Evolutionary conservation across 2,888 invertebrate species (phyloP).

Genomic region (Leptopilina myrica): DNA sequence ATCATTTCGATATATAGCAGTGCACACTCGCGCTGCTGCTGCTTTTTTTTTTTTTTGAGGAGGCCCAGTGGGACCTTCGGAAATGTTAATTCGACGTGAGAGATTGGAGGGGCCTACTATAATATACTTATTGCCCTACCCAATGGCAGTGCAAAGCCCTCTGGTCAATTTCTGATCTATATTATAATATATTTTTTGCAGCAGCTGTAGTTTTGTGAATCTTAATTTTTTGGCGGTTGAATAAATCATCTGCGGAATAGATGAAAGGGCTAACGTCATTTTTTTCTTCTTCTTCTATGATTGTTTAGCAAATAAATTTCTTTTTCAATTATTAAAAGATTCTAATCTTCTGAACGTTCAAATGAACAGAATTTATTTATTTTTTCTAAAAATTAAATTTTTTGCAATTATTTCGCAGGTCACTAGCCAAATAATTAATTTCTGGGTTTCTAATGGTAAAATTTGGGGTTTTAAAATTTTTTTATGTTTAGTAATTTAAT

Average conservation of each 20-base stretch:
- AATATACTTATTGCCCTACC: conserved; percentile 23
- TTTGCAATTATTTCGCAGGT: no score
- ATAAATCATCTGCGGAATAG: not conserved
- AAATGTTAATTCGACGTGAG: conserved; percentile 57
- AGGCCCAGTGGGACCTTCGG: conserved; percentile 41
- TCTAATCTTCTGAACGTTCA: no score
- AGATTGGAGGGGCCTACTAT: conserved; percentile 44
- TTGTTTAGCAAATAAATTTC: no score
- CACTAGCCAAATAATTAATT: no score
- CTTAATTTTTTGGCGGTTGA: not conserved
- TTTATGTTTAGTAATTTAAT: no score
- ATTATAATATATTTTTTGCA: conserved; percentile 13
- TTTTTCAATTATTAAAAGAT: no score
- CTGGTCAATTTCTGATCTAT: conserved; percentile 26
- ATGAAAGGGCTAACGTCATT: not conserved
- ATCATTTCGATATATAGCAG: conserved; percentile 52
- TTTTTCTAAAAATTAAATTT: no score
- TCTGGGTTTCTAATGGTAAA: no score
- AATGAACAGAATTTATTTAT: no score
- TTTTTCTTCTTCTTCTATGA: no score
- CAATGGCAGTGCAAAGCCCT: not conserved
- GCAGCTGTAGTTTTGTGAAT: conserved; percentile 3
- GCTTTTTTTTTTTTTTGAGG: not conserved
- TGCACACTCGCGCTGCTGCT: conserved; percentile 40
- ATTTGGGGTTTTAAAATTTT: no score